Percentiles rank a stretch among this genome's conserved stretches.
Conservation (phyloP, 2,113 vertebrate genomes). For the Leuciscus idus region DNA sequence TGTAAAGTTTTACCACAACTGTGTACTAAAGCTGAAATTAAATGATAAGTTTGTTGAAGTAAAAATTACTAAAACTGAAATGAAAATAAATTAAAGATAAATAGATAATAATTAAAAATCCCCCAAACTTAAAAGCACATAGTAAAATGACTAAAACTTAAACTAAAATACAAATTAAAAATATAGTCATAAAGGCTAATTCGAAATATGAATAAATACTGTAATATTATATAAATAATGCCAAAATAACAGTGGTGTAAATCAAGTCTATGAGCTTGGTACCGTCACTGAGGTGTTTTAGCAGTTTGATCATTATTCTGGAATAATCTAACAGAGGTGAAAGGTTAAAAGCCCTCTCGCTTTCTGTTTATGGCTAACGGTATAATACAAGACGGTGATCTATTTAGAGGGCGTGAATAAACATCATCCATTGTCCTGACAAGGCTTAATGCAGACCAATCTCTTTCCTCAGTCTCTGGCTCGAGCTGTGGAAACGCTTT, state of each 20-base stretch:
- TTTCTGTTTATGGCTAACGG: constrained; percentile 46
- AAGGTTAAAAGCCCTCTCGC: constrained; percentile 55
- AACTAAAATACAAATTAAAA: not conserved
- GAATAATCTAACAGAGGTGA: constrained; percentile 50
- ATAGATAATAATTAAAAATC: too few species aligned
- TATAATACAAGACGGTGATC: constrained; percentile 34
- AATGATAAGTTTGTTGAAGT: too few species aligned
- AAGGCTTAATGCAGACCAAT: constrained; percentile 43
- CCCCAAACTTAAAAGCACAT: too few species aligned
- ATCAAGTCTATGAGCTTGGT: constrained; percentile 34
- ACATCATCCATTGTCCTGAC: constrained; percentile 54
- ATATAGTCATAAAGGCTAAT: not conserved
- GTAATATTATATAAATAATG: not conserved
- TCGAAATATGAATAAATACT: not conserved
- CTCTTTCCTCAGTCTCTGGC: not conserved
- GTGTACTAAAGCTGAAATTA: too few species aligned
- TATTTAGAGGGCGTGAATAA: constrained; percentile 49
- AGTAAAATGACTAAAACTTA: too few species aligned
- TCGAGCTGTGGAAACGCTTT: not conserved
- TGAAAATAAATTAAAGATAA: too few species aligned
- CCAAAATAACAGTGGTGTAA: not conserved
- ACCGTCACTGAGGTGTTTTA: constrained; percentile 28
- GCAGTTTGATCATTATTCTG: constrained; percentile 41
- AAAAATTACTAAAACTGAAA: too few species aligned
- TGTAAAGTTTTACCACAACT: too few species aligned